These are phyloP conservation scores for Aporrectodea caliginosa DNA, from an alignment of 1,140 invertebrate species.

Conservation along the genomic window DNA sequence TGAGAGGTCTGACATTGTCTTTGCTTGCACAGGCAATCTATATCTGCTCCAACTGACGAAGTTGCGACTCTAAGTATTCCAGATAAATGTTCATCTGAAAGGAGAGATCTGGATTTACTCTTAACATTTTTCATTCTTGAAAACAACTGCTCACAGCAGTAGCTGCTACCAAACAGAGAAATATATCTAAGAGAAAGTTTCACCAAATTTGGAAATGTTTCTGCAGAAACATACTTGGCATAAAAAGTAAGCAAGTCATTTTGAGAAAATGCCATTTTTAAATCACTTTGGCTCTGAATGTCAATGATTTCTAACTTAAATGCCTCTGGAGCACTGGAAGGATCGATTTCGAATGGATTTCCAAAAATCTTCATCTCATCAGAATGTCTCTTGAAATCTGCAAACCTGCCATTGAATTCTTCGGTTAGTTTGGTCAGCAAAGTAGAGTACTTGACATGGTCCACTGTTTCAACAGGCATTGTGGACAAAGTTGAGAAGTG, in stretches of 20 bases:
- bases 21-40: no score
- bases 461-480: constrained; percentile 9
- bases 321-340: neutral
- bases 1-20: no score
- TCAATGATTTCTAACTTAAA: neutral
- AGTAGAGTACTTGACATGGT: neutral
- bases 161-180: neutral
- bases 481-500: neutral
- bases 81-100: no score
- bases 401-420: neutral
- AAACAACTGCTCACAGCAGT: neutral
- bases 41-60: no score
- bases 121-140: constrained; percentile 5
- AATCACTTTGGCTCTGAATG: neutral
- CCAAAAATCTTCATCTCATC: neutral
- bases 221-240: neutral
- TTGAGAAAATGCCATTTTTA: neutral
- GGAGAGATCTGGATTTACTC: no score
- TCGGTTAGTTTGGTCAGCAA: neutral
- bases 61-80: no score
- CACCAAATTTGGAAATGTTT: neutral
- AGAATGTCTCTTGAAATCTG: neutral
- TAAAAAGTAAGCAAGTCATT: neutral
- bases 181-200: neutral
- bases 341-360: neutral